A percentile compares a stretch with the other conserved stretches of the same genome.
Conservation (phyloP, 2,113 vertebrate species). For the Budorcas taxicolor region DNA sequence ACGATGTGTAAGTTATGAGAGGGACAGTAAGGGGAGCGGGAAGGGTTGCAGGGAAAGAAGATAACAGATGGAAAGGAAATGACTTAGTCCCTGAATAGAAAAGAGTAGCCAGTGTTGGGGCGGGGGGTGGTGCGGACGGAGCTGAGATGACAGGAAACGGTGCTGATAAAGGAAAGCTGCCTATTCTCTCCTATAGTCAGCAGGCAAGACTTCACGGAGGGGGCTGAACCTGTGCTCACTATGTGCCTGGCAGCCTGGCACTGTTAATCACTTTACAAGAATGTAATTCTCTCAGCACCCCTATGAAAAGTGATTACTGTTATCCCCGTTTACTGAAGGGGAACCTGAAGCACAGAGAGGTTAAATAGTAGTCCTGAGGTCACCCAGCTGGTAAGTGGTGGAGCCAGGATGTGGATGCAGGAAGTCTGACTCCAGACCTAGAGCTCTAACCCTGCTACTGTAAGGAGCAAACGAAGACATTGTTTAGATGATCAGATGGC, state of each 20-base stretch:
- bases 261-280: neutral
- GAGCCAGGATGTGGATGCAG: neutral
- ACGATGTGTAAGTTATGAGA: neutral
- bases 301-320: neutral
- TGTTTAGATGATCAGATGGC: neutral
- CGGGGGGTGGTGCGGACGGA: fast-evolving
- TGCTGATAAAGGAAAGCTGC: neutral
- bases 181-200: neutral
- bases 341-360: neutral
- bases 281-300: neutral
- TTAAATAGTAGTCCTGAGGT: neutral
- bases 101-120: neutral
- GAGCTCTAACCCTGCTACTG: neutral
- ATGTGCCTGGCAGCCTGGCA: neutral
- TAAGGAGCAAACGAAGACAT: neutral
- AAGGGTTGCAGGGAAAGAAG: neutral
- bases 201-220: neutral
- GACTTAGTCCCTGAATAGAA: neutral
- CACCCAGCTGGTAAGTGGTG: neutral
- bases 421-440: neutral
- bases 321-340: neutral
- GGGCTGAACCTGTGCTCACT: neutral
- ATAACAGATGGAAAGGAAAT: neutral
- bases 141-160: neutral
- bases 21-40: neutral